Conservation (phyloP, 2,113 vertebrate species). For the Etheostoma cragini region DNA sequence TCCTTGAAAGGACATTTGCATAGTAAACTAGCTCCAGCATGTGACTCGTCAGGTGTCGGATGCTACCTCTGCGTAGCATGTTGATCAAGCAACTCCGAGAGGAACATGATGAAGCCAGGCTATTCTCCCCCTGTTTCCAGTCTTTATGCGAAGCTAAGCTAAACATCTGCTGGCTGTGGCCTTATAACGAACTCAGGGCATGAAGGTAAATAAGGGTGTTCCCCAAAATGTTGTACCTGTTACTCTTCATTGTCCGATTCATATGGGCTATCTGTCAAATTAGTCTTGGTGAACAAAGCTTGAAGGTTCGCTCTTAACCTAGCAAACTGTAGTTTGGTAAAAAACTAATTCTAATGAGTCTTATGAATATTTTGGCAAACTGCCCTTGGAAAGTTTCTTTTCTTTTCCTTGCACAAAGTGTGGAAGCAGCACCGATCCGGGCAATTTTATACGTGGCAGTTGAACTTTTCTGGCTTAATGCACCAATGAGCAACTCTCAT, state of each 20-base stretch:
- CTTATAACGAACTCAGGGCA: neutral
- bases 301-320: neutral
- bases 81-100: neutral
- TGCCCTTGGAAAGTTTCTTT: too few species aligned
- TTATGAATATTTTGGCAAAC: neutral
- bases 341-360: neutral
- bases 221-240: neutral
- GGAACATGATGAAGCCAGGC: neutral
- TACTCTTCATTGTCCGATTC: neutral
- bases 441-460: too few species aligned
- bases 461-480: too few species aligned
- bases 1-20: constrained; percentile 39
- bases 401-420: too few species aligned
- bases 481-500: too few species aligned
- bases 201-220: neutral
- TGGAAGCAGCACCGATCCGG: too few species aligned
- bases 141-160: neutral
- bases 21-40: neutral
- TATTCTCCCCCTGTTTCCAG: neutral
- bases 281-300: neutral
- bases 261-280: neutral
- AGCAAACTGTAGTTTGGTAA: neutral
- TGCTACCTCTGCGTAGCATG: neutral
- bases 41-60: constrained; percentile 10
- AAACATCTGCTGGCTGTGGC: neutral